Evolutionary conservation across 2,888 invertebrate genomes (phyloP).

Genomic region (Subacronicta megacephala): DNA sequence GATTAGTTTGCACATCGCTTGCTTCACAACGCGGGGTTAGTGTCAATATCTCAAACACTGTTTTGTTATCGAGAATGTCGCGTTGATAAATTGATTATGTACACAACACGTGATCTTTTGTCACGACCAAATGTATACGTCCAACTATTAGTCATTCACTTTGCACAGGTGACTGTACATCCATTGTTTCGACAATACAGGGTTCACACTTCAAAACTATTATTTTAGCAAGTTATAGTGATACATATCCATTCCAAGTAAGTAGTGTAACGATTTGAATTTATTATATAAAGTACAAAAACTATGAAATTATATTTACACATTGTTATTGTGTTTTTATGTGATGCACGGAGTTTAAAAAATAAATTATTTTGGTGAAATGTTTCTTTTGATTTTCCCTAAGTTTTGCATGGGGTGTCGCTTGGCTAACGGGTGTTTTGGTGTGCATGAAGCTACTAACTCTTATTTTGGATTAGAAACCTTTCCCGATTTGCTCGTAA

Average conservation of each 20-base stretch:
- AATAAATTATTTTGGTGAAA: constrained; percentile 69
- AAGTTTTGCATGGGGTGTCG: constrained; percentile 62
- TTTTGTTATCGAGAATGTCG: constrained; percentile 53
- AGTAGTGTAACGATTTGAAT: constrained; percentile 33
- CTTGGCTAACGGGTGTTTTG: constrained; percentile 56
- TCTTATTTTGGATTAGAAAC: constrained; percentile 16
- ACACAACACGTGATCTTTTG: constrained; percentile 40
- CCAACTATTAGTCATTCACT: constrained; percentile 41
- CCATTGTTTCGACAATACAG: constrained; percentile 26
- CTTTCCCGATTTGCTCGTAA: constrained; percentile 7
- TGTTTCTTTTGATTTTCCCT: constrained; percentile 69
- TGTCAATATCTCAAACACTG: constrained; percentile 38
- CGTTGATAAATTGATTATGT: constrained; percentile 55
- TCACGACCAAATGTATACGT: constrained; percentile 17
- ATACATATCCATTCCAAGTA: constrained; percentile 53
- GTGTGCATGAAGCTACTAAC: constrained; percentile 51
- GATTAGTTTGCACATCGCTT: constrained; percentile 46
- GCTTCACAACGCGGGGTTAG: constrained; percentile 38
- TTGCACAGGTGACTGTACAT: constrained; percentile 49
- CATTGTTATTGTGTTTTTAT: constrained; percentile 51
- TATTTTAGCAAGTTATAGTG: constrained; percentile 25
- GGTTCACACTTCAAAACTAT: constrained; percentile 1
- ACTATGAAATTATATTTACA: constrained; percentile 49
- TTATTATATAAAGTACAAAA: constrained; percentile 50
- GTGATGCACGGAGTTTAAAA: constrained; percentile 48